Evolutionary conservation across 2,888 invertebrate genomes (phyloP).

Genomic region (Bruchidius siliquastri): DNA sequence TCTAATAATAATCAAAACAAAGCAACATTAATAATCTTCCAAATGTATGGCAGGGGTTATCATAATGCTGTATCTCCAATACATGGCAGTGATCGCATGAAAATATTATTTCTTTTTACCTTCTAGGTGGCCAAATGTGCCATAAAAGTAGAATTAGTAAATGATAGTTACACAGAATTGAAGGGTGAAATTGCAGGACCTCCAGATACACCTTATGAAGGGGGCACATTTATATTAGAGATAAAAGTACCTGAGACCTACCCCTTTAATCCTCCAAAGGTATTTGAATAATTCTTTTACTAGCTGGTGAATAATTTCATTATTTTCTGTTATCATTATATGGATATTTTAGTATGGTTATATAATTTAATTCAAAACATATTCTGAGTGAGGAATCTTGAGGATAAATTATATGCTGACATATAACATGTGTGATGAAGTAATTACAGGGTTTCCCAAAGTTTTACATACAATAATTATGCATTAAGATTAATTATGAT

Average conservation of each 20-base stretch:
- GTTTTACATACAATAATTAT: too few relatives aligned
- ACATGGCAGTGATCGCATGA: slow-evolving; percentile 11
- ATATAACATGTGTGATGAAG: neutral
- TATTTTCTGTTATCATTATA: neutral
- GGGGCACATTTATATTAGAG: slow-evolving; percentile 88
- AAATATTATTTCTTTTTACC: slow-evolving; percentile 7
- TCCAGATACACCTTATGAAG: slow-evolving; percentile 97
- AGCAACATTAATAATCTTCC: slow-evolving; percentile 2
- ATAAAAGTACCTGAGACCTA: slow-evolving; percentile 98
- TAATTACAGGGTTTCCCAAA: neutral
- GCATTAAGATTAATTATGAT: too few relatives aligned
- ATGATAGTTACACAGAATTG: slow-evolving; percentile 87
- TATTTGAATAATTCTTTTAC: slow-evolving; percentile 43
- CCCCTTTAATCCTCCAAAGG: slow-evolving; percentile 99
- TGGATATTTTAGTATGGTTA: neutral
- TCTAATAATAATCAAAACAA: slow-evolving; percentile 6
- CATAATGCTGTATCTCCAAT: slow-evolving; percentile 4
- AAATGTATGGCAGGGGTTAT: slow-evolving; percentile 10
- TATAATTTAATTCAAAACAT: slow-evolving; percentile 1
- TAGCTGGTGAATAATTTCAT: neutral
- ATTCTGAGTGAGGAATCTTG: neutral
- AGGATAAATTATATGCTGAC: neutral
- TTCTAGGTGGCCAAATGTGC: slow-evolving; percentile 78
- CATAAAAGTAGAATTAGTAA: slow-evolving; percentile 83
- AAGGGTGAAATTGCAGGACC: slow-evolving; percentile 96